Conservation (phyloP, 1,140 invertebrate species). For the Saccostrea cuccullata region DNA sequence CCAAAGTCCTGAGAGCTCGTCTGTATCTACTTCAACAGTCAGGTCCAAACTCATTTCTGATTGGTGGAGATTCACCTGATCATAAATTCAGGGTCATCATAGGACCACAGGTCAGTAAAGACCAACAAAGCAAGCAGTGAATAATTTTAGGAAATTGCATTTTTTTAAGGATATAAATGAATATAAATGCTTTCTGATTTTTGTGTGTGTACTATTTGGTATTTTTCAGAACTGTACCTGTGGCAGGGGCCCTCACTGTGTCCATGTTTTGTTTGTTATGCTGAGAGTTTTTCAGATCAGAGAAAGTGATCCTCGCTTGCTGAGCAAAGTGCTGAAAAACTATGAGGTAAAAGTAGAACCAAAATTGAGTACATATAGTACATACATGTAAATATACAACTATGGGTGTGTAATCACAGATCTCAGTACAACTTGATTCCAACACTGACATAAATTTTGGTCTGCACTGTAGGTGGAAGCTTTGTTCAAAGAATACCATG, state of each 20-base stretch:
- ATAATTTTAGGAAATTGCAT: too few relatives aligned
- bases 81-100: constrained; percentile 80
- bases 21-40: constrained; percentile 80
- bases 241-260: constrained; percentile 78
- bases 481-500: constrained; percentile 77
- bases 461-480: constrained; percentile 74
- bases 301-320: constrained; percentile 76
- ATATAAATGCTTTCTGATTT: neutral
- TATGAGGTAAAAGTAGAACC: constrained; percentile 76
- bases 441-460: neutral
- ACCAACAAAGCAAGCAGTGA: neutral
- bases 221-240: constrained; percentile 79
- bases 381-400: too few relatives aligned
- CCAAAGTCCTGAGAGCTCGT: constrained; percentile 76
- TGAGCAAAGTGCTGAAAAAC: constrained; percentile 78
- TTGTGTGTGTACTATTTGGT: neutral
- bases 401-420: neutral
- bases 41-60: constrained; percentile 79
- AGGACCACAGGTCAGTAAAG: constrained; percentile 77
- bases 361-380: neutral
- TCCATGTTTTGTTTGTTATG: constrained; percentile 81
- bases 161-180: too few relatives aligned
- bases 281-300: constrained; percentile 79
- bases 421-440: neutral
- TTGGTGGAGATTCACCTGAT: constrained; percentile 79